Evolutionary conservation across 2,113 vertebrate genomes (phyloP).

Genomic region (Oncorhynchus mykiss): DNA sequence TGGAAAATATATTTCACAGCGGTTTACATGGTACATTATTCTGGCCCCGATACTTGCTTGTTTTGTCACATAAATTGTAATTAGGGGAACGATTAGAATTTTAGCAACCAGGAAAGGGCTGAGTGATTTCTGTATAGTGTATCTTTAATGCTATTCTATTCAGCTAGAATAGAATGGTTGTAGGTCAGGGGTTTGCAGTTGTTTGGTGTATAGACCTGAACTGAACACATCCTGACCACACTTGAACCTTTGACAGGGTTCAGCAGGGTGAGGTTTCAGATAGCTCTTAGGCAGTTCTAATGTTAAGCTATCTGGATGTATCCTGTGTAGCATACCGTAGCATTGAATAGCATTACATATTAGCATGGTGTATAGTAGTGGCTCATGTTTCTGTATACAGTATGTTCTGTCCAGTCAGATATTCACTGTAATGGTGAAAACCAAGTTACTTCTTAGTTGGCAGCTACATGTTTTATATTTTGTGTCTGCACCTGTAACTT

Average conservation of each 20-base stretch:
- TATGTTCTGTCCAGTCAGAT: background rate
- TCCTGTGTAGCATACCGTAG: constrained; percentile 30
- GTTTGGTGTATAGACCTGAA: background rate
- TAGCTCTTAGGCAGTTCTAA: no score
- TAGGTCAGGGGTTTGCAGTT: background rate
- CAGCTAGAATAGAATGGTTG: background rate
- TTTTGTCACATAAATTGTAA: no score
- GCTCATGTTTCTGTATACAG: background rate
- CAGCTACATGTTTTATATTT: background rate
- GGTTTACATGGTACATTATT: no score
- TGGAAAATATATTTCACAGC: no score
- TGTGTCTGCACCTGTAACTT: background rate
- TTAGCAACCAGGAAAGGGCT: no score
- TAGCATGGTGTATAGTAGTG: constrained; percentile 32
- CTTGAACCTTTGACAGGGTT: constrained; percentile 57
- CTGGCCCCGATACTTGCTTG: no score
- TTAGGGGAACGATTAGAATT: no score
- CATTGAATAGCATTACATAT: constrained; percentile 8
- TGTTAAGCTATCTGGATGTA: constrained; percentile 8
- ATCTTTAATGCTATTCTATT: background rate
- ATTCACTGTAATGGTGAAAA: background rate
- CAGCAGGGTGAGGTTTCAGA: constrained; percentile 36
- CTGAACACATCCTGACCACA: constrained; percentile 33
- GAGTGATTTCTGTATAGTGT: no score
- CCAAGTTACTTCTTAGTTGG: background rate